Evolutionary conservation across 2,113 vertebrate genomes (phyloP), one percentile per base, ranked within the genome.

Genomic region (Ursus arctos): DNA sequence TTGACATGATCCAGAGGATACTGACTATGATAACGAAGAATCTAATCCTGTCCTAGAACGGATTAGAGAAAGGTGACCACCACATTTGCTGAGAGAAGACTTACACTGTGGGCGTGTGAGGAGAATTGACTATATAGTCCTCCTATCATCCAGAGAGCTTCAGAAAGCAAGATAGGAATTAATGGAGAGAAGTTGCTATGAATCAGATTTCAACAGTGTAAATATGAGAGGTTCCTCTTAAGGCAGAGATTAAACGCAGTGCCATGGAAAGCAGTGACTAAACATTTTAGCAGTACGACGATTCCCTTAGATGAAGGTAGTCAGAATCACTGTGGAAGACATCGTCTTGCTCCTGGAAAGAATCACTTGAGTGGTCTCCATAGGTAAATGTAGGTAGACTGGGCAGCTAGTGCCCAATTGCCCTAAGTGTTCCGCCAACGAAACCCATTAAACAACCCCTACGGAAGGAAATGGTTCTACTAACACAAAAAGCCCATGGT

Each of bases 201-300:
- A 94, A 40, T 97, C 92, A 97, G 59, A 90, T 90, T 36, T 97
- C 59, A 97, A 88, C 47, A 84, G 40, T 76, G 28, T 87, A 87
- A 94, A 92, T 59, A 53, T 49, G 76, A 95, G 67, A 86, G 11
- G 21, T 84, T 90, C 36, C 43, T 87, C 21, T 80, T 88, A 80
- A 69, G 14, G 18, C 40, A 16, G 26, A 80, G 51, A 86, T 96
- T 82, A 85, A 92, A 88, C 72, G 16, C 40, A n/a, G 15, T 76
- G 84, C 49, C 13, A 71, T 31, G 51, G 57, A 83, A 97, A 95
- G 36, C 33, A 63, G n/a, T n/a, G 72, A 89, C 77, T 76, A 85
- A 93, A 86, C 21, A 40, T 92, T 95, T 93, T 76, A 89, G 69
- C 22, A 92, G 80, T 61, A 88, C 22, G 61, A 83, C 19, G 5